A percentile compares a stretch with the other conserved stretches of the same genome.
Evolutionary conservation across 2,888 invertebrate species (phyloP).

Genomic region (Brassicogethes aeneus): DNA sequence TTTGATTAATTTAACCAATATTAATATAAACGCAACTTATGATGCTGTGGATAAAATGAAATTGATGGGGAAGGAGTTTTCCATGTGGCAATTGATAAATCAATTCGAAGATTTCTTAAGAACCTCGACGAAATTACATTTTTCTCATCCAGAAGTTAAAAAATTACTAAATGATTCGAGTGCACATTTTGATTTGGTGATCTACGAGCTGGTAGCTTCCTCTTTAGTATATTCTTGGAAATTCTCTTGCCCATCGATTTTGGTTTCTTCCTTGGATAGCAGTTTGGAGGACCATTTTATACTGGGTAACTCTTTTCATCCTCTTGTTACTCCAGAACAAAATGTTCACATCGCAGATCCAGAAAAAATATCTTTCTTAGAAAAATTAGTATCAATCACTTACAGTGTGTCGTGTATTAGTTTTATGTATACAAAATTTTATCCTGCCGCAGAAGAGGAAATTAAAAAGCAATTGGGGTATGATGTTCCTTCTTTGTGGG

Average conservation of each 20-base stretch:
- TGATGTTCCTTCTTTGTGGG: no score
- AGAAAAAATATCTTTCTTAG: slow-evolving; percentile 2
- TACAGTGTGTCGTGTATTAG: no score
- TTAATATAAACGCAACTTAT: no score
- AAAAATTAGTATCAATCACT: background rate
- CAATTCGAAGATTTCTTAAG: no score
- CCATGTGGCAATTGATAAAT: no score
- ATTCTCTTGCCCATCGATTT: slow-evolving; percentile 27
- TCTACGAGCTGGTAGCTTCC: slow-evolving; percentile 23
- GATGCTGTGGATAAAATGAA: no score
- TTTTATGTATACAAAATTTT: no score
- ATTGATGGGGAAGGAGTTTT: no score
- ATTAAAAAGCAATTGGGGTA: no score
- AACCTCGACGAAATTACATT: background rate
- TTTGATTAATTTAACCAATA: no score
- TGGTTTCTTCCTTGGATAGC: slow-evolving; percentile 22
- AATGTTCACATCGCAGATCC: slow-evolving; percentile 12
- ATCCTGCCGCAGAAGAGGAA: no score
- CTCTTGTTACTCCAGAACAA: slow-evolving; percentile 25
- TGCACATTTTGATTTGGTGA: slow-evolving; percentile 27
- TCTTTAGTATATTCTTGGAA: slow-evolving; percentile 21
- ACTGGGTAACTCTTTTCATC: slow-evolving; percentile 25
- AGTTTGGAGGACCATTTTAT: slow-evolving; percentile 14
- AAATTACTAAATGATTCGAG: slow-evolving; percentile 26
- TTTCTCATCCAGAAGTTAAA: slow-evolving; percentile 24